These are phyloP conservation scores for Germaria angustata DNA, from an alignment of 2,888 invertebrate species.

Conservation along the genomic window DNA sequence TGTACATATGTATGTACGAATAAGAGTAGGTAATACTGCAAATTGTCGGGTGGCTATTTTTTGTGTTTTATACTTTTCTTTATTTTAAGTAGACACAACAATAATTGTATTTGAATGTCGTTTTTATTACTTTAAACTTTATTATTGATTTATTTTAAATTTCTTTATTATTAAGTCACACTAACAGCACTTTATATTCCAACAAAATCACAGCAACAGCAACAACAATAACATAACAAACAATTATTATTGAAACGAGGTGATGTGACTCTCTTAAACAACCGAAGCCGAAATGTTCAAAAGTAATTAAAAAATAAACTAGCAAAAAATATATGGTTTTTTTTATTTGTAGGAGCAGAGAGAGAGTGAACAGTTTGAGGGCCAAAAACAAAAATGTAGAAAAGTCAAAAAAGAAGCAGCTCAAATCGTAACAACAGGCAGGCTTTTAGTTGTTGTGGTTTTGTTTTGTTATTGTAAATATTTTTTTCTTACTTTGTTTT, in stretches of 20 bases:
- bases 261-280: slow-evolving; percentile 37
- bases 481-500: slow-evolving; percentile 9
- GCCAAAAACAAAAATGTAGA: slow-evolving; percentile 5
- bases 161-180: slow-evolving; percentile 35
- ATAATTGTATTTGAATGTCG: background rate
- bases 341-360: background rate
- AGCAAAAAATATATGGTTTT: no score
- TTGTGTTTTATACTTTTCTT: slow-evolving; percentile 12
- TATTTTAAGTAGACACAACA: slow-evolving; percentile 32
- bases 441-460: slow-evolving; percentile 35
- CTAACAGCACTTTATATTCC: slow-evolving; percentile 16
- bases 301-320: slow-evolving; percentile 31
- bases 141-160: slow-evolving; percentile 7
- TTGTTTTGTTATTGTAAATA: background rate
- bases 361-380: background rate
- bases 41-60: slow-evolving; percentile 25
- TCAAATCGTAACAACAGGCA: slow-evolving; percentile 29
- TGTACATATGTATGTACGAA: background rate
- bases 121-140: background rate
- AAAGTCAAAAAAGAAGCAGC: slow-evolving; percentile 10
- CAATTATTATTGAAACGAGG: slow-evolving; percentile 29
- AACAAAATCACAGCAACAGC: slow-evolving; percentile 38
- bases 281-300: slow-evolving; percentile 21
- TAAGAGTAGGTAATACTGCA: background rate
- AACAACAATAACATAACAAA: background rate